These are phyloP conservation scores for Spilarctia lutea DNA, from an alignment of 2,888 invertebrate genomes.

Conservation along the genomic window DNA sequence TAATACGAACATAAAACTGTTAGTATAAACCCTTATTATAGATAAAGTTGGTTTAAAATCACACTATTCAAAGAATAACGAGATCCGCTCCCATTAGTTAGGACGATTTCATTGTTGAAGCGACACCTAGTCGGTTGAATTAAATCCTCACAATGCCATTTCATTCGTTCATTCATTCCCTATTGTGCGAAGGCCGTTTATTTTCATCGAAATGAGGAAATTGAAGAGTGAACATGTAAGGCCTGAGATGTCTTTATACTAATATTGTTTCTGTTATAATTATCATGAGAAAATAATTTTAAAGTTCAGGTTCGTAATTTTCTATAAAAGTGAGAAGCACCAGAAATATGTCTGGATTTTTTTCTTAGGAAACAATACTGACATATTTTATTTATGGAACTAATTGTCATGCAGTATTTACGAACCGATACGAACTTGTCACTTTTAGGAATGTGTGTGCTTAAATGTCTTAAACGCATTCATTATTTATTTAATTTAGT, in stretches of 20 bases:
- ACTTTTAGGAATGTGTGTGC: too few relatives aligned
- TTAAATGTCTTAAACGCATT: too few relatives aligned
- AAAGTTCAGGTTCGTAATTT: background rate
- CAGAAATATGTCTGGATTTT: too few relatives aligned
- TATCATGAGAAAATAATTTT: background rate
- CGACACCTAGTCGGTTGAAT: conserved; percentile 47
- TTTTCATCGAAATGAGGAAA: conserved; percentile 27
- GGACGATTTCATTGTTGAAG: conserved; percentile 44
- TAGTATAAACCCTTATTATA: conserved; percentile 19
- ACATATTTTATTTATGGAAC: too few relatives aligned
- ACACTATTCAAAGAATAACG: conserved; percentile 46
- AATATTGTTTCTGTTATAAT: background rate
- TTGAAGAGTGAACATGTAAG: conserved; percentile 8
- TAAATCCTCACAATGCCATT: conserved; percentile 58
- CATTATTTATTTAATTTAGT: too few relatives aligned
- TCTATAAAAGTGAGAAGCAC: too few relatives aligned
- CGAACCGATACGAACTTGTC: too few relatives aligned
- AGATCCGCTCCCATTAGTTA: conserved; percentile 51
- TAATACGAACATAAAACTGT: conserved; percentile 4
- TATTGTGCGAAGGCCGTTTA: conserved; percentile 38
- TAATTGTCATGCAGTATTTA: too few relatives aligned
- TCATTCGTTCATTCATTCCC: conserved; percentile 40
- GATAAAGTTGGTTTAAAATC: conserved; percentile 36
- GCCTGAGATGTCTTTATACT: conserved; percentile 6
- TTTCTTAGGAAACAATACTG: too few relatives aligned